Conservation (phyloP, 2,113 vertebrate genomes). For the Lophius piscatorius region DNA sequence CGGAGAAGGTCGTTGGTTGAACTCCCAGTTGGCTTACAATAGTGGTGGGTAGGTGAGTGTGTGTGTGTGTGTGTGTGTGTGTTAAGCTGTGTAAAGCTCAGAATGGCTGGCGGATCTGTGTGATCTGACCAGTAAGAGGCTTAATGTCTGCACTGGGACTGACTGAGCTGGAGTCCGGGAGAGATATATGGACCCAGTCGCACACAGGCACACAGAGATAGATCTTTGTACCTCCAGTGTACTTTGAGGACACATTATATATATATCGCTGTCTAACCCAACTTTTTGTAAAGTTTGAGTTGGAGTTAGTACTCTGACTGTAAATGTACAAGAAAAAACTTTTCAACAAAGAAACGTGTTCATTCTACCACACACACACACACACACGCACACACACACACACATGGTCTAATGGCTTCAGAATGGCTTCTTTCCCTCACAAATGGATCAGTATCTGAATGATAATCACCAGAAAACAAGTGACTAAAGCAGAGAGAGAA, state of each 20-base stretch:
- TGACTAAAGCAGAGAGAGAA: slow-evolving; percentile 8
- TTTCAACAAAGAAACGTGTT: too few species aligned
- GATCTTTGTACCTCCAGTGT: neutral
- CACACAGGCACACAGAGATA: slow-evolving; percentile 10
- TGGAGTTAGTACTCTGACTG: neutral
- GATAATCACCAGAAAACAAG: slow-evolving; percentile 12
- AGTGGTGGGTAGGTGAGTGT: slow-evolving; percentile 26
- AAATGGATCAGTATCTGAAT: slow-evolving; percentile 16
- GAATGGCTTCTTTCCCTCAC: slow-evolving; percentile 13
- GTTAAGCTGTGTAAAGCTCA: slow-evolving; percentile 65
- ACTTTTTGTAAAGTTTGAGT: too few species aligned
- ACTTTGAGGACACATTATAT: neutral
- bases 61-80: slow-evolving; percentile 35
- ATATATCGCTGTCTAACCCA: neutral
- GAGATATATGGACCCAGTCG: slow-evolving; percentile 17
- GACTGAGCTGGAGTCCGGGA: slow-evolving; percentile 47
- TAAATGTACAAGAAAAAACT: too few species aligned
- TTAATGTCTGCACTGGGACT: slow-evolving; percentile 69
- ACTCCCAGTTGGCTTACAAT: slow-evolving; percentile 11
- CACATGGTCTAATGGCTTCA: neutral
- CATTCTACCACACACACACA: neutral
- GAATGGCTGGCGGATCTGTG: slow-evolving; percentile 64
- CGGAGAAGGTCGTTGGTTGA: slow-evolving; percentile 44
- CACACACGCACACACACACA: neutral
- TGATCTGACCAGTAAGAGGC: slow-evolving; percentile 76